A percentile compares a stretch with the other conserved stretches of the same genome.
phyloP scores from a whole-genome alignment of 2,113 vertebrate genomes.

The Melanerpes formicivorus region DNA sequence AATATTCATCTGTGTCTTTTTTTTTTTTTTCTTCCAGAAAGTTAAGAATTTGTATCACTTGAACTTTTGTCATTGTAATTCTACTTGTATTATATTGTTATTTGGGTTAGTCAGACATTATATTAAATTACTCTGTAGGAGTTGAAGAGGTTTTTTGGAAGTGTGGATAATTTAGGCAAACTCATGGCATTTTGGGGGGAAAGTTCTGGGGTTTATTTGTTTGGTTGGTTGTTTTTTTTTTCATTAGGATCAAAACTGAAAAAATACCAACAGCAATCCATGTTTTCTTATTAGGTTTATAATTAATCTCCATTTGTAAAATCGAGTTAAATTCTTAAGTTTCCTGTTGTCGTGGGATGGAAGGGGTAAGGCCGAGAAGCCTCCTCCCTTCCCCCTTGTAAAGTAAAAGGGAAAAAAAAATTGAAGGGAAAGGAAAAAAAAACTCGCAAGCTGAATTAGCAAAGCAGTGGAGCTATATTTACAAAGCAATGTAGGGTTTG shows the following conservation, averaged over 20 bases:
- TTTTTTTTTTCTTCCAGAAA: constrained; percentile 40
- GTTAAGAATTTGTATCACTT: constrained; percentile 23
- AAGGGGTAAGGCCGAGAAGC: too few relatives aligned
- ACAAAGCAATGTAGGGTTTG: too few relatives aligned
- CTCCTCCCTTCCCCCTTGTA: too few relatives aligned
- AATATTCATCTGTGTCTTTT: constrained; percentile 25
- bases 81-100: neutral
- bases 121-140: neutral
- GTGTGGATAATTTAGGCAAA: neutral
- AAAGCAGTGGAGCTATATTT: too few relatives aligned
- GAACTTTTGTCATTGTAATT: constrained; percentile 5
- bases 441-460: too few relatives aligned
- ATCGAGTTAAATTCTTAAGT: neutral
- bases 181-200: neutral
- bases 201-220: neutral
- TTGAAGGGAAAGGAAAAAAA: too few relatives aligned
- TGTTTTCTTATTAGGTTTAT: neutral
- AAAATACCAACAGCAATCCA: fast-evolving
- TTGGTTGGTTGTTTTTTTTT: too few relatives aligned
- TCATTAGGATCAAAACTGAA: too few relatives aligned
- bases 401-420: too few relatives aligned
- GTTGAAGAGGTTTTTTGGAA: neutral
- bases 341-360: too few relatives aligned
- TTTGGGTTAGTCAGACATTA: neutral
- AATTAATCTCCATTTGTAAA: neutral